Percentiles rank a stretch among this genome's conserved stretches.
phyloP scores from a whole-genome alignment of 2,888 invertebrate species.

The Clanis bilineata region DNA sequence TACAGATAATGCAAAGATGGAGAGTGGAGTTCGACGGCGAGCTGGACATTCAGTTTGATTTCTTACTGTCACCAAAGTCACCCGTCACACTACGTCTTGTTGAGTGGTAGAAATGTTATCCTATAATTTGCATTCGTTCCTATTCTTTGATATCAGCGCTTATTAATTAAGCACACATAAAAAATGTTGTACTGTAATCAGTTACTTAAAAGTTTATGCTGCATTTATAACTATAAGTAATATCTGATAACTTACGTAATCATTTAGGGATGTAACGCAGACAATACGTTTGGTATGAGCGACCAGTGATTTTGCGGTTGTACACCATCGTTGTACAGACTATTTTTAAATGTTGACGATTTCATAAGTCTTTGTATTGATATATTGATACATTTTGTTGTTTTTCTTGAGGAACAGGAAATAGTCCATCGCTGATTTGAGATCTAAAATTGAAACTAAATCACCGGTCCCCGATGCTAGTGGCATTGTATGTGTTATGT shows the following conservation, averaged over 20 bases:
- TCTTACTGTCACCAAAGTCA: constrained; percentile 89
- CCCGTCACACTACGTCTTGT: constrained; percentile 86
- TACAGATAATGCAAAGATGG: constrained; percentile 87
- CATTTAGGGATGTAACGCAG: background rate
- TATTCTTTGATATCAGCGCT: constrained; percentile 13
- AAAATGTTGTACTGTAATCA: constrained; percentile 7
- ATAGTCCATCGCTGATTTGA: no score
- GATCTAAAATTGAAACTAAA: no score
- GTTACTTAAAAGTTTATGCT: constrained; percentile 10
- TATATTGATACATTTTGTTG: no score
- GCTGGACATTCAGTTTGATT: constrained; percentile 90
- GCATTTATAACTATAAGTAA: constrained; percentile 5
- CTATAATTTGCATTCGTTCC: background rate
- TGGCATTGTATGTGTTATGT: background rate
- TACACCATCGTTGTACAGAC: no score
- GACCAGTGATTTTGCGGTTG: background rate
- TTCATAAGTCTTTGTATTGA: no score
- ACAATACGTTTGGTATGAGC: background rate
- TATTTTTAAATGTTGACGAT: no score
- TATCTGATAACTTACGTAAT: background rate
- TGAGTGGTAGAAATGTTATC: constrained; percentile 70
- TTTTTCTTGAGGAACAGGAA: no score
- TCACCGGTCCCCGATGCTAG: background rate
- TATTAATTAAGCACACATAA: background rate
- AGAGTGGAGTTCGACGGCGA: constrained; percentile 86